phyloP scores from a whole-genome alignment of 2,888 invertebrate species.

The Xestia c-nigrum region DNA sequence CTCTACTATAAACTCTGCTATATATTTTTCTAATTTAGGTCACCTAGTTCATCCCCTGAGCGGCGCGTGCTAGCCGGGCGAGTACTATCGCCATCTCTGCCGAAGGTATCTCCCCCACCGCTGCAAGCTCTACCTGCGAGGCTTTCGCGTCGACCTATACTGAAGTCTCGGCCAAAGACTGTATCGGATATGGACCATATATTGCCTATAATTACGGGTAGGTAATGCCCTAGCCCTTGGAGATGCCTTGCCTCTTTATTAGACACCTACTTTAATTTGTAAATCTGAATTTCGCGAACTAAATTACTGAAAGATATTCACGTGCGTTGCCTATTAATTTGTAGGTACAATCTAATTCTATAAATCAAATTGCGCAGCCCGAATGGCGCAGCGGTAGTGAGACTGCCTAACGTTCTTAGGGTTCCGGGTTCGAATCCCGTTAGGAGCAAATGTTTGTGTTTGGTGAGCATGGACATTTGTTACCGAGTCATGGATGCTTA shows the following conservation, averaged over 20 bases:
- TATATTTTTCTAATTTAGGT: constrained; percentile 74
- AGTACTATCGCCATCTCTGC: constrained; percentile 83
- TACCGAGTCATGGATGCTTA: too few relatives aligned
- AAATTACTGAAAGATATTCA: neutral
- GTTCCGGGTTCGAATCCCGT: too few relatives aligned
- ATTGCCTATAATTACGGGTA: constrained; percentile 82
- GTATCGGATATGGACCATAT: constrained; percentile 74
- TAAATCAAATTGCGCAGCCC: neutral
- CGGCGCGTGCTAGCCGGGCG: constrained; percentile 81
- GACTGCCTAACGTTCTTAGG: too few relatives aligned
- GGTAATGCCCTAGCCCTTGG: constrained; percentile 61
- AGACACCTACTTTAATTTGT: neutral
- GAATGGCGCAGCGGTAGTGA: too few relatives aligned
- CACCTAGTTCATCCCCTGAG: constrained; percentile 86
- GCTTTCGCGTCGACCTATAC: constrained; percentile 73
- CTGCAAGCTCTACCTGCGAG: constrained; percentile 79
- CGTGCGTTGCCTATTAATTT: neutral
- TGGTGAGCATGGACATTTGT: too few relatives aligned
- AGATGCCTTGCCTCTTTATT: neutral
- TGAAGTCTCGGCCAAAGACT: constrained; percentile 72
- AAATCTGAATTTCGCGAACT: neutral
- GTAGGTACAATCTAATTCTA: neutral
- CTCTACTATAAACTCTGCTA: too few relatives aligned
- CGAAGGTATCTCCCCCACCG: constrained; percentile 78
- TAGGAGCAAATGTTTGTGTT: too few relatives aligned